phyloP scores from a whole-genome alignment of 2,888 invertebrate genomes.

The Panorpa germanica region DNA sequence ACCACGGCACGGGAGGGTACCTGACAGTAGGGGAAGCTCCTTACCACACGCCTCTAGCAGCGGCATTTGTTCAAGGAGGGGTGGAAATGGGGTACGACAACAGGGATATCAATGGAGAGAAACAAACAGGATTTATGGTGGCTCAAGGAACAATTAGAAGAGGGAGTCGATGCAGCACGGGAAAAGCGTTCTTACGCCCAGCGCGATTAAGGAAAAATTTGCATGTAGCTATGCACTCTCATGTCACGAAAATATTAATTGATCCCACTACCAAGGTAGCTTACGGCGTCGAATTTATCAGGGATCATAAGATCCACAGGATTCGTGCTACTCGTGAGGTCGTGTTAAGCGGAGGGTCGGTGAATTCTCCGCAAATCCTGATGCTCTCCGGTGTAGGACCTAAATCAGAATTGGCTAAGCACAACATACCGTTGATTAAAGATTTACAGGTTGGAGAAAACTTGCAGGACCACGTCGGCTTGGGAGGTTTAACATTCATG shows the following conservation, averaged over 20 bases:
- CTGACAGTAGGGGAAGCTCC: conserved; percentile 74
- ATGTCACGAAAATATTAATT: conserved; percentile 56
- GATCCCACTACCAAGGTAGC: conserved; percentile 56
- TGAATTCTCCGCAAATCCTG: conserved; percentile 84
- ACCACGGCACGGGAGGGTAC: conserved; percentile 64
- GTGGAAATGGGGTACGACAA: conserved; percentile 70
- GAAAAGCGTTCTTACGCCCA: conserved; percentile 72
- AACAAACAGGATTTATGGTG: conserved; percentile 76
- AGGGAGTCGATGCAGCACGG: conserved; percentile 73
- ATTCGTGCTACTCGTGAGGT: conserved; percentile 71
- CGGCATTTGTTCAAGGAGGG: conserved; percentile 68
- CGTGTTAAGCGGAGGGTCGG: conserved; percentile 74
- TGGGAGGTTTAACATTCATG: conserved; percentile 70
- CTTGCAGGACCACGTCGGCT: conserved; percentile 75
- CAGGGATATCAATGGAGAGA: conserved; percentile 72
- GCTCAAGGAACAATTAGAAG: conserved; percentile 62
- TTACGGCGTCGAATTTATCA: conserved; percentile 64
- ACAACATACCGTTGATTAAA: conserved; percentile 59
- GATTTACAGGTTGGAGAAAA: conserved; percentile 72
- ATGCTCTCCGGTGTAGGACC: conserved; percentile 87
- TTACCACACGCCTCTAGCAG: conserved; percentile 65
- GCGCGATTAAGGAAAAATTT: conserved; percentile 63
- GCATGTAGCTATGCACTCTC: conserved; percentile 66
- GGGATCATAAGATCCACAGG: conserved; percentile 50
- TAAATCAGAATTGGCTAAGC: conserved; percentile 45